A percentile compares a stretch with the other conserved stretches of the same genome.
These are phyloP conservation scores for Lepidurus apus DNA, from an alignment of 1,140 invertebrate genomes.

Conservation along the genomic window DNA sequence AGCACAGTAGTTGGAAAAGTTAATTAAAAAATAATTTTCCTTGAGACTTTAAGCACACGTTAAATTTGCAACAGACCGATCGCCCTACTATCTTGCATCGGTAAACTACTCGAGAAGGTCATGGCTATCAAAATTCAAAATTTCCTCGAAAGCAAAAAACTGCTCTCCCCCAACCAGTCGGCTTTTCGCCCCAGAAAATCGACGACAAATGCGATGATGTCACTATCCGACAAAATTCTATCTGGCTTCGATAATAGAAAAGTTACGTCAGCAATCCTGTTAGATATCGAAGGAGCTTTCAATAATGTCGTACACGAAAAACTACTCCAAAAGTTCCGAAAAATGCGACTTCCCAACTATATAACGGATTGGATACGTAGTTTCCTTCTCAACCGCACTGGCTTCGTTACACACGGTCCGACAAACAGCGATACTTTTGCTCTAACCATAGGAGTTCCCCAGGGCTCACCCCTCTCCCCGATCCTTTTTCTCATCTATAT, in stretches of 20 bases:
- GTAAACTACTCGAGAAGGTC: conserved; percentile 23
- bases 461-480: conserved; percentile 25
- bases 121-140: background rate
- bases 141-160: background rate
- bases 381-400: background rate
- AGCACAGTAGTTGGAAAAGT: too few species aligned
- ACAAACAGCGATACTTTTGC: conserved; percentile 6
- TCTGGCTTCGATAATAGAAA: conserved; percentile 9
- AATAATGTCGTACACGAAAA: background rate
- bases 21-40: too few species aligned
- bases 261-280: conserved; percentile 13
- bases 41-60: background rate
- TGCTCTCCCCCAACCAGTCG: conserved; percentile 12
- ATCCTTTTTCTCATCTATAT: too few species aligned
- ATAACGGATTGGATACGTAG: background rate
- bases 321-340: background rate
- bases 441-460: background rate
- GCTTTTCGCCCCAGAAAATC: background rate
- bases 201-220: background rate
- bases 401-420: background rate
- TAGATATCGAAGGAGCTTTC: conserved; percentile 19
- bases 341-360: background rate
- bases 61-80: background rate
- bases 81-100: background rate
- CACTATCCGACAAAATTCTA: background rate